These are phyloP conservation scores for Coleophora deauratella DNA, from an alignment of 2,888 invertebrate genomes.

Conservation along the genomic window DNA sequence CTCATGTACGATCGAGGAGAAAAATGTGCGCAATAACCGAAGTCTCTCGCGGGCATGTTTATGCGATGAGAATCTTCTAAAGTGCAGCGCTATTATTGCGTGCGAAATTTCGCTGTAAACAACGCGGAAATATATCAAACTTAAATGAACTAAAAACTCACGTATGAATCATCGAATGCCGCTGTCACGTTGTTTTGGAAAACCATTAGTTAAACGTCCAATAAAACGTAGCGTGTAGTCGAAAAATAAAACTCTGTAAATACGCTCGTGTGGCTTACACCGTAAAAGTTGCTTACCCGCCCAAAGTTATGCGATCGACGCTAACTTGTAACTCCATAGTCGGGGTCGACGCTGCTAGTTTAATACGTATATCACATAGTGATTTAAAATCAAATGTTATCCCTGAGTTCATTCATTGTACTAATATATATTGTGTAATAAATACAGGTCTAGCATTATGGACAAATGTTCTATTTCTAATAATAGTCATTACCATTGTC, in stretches of 20 bases:
- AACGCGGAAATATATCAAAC: constrained; percentile 9
- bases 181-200: constrained; percentile 47
- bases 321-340: constrained; percentile 32
- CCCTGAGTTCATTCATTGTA: background rate
- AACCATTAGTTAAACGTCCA: constrained; percentile 52
- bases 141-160: constrained; percentile 20
- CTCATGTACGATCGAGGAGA: constrained; percentile 56
- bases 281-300: constrained; percentile 37
- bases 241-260: constrained; percentile 40
- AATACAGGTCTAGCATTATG: too few species aligned
- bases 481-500: too few species aligned
- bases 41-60: constrained; percentile 42
- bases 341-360: constrained; percentile 9
- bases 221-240: constrained; percentile 39
- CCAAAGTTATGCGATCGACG: constrained; percentile 33
- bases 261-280: constrained; percentile 32
- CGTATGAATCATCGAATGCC: constrained; percentile 42
- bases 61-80: constrained; percentile 26
- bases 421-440: too few species aligned
- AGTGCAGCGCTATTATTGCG: too few species aligned
- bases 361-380: constrained; percentile 8
- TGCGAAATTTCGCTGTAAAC: constrained; percentile 10
- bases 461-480: too few species aligned
- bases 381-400: constrained; percentile 7
- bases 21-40: constrained; percentile 47